Base-by-base conservation (phyloP, 2,888 invertebrate species). In the Lithophane socia region DNA sequence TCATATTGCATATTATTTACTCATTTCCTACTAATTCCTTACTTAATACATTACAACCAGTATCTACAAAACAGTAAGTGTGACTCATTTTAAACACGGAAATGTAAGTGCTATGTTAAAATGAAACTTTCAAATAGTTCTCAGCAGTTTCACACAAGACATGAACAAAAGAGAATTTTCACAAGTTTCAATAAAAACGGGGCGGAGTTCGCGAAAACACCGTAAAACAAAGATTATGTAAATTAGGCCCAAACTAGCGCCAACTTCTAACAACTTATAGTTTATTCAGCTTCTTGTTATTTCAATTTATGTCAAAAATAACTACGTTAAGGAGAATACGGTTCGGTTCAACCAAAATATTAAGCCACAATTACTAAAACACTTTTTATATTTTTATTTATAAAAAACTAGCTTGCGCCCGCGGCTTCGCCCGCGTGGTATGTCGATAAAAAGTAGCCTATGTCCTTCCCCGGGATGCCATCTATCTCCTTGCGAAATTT, bases 251-350 rank as follows among this genome's bases (percentile, higher is more conserved):
- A 44, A 69, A 83, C 83, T 85, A 83, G 65, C 67, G 56, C 47
- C 80, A 61, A 72, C 16, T 77, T 73, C 70, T 12, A 24, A 61
- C 54, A 77, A 83, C 86, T 83, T 77, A 61, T 74, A 83, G 83
- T 83, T 82, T 85, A 83, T 85, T 82, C 83, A 83, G 83, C 58
- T 83, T 83, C 83, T 85, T 83, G 83, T 83, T 85, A 83, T 77
- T 85, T 69, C 54, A 83, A 86, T 72, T 69, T 86, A 70, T 63
- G 68, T 71, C 86, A 77, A 77, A 68, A 85, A 76, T 85, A 85
- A 71, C 60, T 52, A 56, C 42, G 58, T 61, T 73, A 68, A 67
- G 49, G 67, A 44, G 29, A 65, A 69, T 58, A 49, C 42, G 54
- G n/a, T 37, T 13, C 16, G 10, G 10, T 21, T 58, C 24, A n/a